Conservation (phyloP, 2,888 invertebrate genomes). For the Caenorhabditis angaria region DNA sequence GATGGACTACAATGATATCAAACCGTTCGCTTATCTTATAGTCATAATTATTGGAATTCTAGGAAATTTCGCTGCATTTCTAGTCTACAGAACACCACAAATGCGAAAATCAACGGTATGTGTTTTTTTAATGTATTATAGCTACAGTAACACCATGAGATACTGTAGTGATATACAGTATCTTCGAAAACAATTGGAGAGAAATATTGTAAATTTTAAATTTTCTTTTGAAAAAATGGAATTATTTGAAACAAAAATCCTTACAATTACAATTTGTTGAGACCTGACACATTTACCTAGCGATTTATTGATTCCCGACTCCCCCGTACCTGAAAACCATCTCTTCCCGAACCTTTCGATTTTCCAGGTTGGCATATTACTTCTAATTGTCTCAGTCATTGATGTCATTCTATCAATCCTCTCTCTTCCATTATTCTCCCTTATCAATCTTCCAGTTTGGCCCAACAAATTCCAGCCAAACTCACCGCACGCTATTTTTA, state of each 20-base stretch:
- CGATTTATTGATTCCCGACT: not conserved
- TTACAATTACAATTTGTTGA: no score
- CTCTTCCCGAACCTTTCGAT: not conserved
- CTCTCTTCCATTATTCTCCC: slow-evolving; percentile 28
- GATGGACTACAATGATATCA: not conserved
- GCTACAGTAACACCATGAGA: no score
- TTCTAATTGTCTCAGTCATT: slow-evolving; percentile 37
- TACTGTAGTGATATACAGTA: no score
- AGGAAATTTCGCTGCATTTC: slow-evolving; percentile 39
- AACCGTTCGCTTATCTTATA: not conserved
- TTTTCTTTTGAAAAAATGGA: no score
- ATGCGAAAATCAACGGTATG: slow-evolving; percentile 40
- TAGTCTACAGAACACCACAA: slow-evolving; percentile 32
- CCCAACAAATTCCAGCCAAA: slow-evolving; percentile 29
- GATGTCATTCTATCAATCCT: slow-evolving; percentile 38
- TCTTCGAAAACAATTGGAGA: no score
- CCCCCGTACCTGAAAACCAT: not conserved
- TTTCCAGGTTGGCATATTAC: slow-evolving; percentile 39
- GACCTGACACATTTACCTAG: no score
- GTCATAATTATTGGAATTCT: slow-evolving; percentile 28
- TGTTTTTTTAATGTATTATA: not conserved
- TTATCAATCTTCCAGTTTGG: slow-evolving; percentile 40
- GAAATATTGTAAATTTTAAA: no score
- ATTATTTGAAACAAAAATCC: not conserved
- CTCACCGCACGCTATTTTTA: slow-evolving; percentile 27